Base-by-base conservation (phyloP, 2,113 vertebrate genomes). In the Carassius carassius region DNA sequence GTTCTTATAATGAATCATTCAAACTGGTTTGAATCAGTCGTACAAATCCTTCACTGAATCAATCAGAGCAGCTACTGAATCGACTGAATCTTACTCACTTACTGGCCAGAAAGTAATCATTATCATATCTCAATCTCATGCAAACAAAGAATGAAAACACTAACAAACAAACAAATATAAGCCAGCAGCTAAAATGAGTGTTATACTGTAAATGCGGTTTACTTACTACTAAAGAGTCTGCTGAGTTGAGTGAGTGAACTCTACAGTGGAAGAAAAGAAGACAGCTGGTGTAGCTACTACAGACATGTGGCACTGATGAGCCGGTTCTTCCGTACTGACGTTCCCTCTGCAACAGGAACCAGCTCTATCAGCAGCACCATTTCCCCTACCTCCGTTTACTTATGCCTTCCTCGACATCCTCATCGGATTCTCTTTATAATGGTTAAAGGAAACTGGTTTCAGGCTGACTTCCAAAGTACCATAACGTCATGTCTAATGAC, bases 321-420 rank as follows among this genome's bases (percentile, higher is more conserved):
- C 51, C 65, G 47, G 75, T 82, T 76, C 60, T 77, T 85, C 41
- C 23, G 60, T 41, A 41, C 41, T 41, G 41, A 7, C 41, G 41
- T 41, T 41, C 41, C 41, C 41, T 41, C 44, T 63, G 44, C 37
- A 70, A 49, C 84, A 88, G 89, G 90, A 91, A 90, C 87, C 60
- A 37, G 82, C 74, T 87, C 85, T 78, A 85, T 82, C 84, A 86
- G 81, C 83, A 76, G 86, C 73, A 54, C 74, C 41, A 44, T 84
- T 90, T 89, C 84, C 89, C 84, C 72, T 54, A 63, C 17, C 63
- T 84, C 69, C 56, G 35, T 84, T 85, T 69, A 75, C 72, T 75
- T 73, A 60, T 56, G 29, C 44, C 19, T n/a, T 23, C 47, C 44
- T 63, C 25, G 11, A 78, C 75, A 78, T 80, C 78, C 67, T 63